A percentile compares a stretch with the other conserved stretches of the same genome.
These are phyloP conservation scores for Procavia capensis DNA, from an alignment of 2,113 vertebrate species.

Conservation along the genomic window DNA sequence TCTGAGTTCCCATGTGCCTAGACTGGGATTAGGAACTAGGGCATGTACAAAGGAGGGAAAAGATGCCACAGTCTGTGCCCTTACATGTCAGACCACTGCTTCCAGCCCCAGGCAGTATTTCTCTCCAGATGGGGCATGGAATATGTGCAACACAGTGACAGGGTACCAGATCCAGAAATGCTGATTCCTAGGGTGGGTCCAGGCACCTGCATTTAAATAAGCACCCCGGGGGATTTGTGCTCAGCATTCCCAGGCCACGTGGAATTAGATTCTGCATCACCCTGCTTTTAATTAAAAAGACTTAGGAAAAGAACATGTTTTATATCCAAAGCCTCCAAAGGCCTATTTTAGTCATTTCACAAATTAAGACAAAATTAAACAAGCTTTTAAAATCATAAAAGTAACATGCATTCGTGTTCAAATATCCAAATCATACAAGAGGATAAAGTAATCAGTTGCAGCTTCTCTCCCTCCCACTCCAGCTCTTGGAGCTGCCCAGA, in stretches of 20 bases:
- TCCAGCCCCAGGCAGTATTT: accelerated
- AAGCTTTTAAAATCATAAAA: not conserved
- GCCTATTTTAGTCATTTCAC: constrained; percentile 14
- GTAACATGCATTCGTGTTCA: not conserved
- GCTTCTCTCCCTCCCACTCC: not conserved
- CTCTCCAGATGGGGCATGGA: not conserved
- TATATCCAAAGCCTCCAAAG: not conserved
- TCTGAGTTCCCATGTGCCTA: not conserved
- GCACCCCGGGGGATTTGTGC: not conserved
- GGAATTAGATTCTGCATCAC: not conserved
- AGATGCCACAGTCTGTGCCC: not conserved
- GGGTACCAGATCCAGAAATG: not conserved
- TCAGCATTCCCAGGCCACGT: too few species aligned
- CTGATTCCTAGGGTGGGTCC: not conserved
- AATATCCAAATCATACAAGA: not conserved
- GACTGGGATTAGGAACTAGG: not conserved
- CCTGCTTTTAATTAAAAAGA: not conserved
- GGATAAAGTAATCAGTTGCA: not conserved
- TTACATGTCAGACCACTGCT: not conserved
- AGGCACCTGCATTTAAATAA: not conserved
- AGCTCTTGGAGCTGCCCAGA: not conserved
- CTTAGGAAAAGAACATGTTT: not conserved
- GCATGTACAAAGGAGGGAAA: not conserved
- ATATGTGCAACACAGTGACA: too few species aligned
- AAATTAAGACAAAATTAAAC: constrained; percentile 30